Evolutionary conservation across 2,113 vertebrate species (phyloP).

Genomic region (Rhinoderma darwinii): DNA sequence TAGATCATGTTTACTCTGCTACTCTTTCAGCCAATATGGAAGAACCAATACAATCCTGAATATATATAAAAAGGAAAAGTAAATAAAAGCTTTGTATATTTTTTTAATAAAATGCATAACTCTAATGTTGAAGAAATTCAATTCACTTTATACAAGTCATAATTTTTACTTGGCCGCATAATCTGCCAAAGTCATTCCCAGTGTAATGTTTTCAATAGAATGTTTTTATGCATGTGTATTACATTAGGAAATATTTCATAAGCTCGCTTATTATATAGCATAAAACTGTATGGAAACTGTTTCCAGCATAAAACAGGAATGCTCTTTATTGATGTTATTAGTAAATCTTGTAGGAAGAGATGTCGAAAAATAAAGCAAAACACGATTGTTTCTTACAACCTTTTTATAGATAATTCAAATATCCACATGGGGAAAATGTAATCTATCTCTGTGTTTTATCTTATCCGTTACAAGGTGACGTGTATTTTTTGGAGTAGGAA

Average conservation of each 20-base stretch:
- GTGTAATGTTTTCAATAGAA: neutral
- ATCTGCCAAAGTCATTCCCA: slow-evolving; percentile 5
- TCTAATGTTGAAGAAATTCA: neutral
- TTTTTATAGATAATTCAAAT: neutral
- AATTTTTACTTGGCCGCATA: slow-evolving; percentile 1
- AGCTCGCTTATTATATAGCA: neutral
- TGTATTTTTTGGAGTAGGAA: neutral
- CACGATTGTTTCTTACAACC: neutral
- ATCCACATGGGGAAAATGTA: neutral
- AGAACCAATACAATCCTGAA: neutral
- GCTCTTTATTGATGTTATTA: neutral
- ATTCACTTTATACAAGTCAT: neutral
- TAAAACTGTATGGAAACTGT: neutral
- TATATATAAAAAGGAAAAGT: neutral
- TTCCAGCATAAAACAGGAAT: slow-evolving; percentile 11
- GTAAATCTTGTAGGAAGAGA: neutral
- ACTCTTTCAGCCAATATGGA: neutral
- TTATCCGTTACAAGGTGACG: neutral
- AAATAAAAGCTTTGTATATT: neutral
- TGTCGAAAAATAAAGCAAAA: neutral
- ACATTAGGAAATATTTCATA: slow-evolving; percentile 42
- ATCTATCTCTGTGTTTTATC: neutral
- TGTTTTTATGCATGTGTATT: slow-evolving; percentile 29
- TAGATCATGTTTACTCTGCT: neutral
- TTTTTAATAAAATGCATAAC: neutral